Base-by-base conservation (phyloP, 1,140 invertebrate species). In the Anoplophora glabripennis region DNA sequence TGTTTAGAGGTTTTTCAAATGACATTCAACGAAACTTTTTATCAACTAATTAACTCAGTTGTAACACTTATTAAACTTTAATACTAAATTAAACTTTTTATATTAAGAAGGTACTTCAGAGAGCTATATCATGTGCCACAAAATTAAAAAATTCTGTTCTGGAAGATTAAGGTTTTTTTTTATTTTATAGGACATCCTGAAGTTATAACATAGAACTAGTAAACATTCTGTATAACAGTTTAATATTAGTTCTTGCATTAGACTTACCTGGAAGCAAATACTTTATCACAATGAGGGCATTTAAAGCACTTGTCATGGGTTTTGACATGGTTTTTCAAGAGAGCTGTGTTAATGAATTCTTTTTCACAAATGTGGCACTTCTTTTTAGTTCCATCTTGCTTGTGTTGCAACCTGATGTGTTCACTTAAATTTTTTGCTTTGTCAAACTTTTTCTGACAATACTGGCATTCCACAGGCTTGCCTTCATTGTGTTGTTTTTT, bases 371-470 rank as follows among this genome's bases (percentile, higher is more conserved):
- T 64, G 17, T 59, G 47, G 21, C 69, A 71, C 36, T 69, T 64
- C 51, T 69, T 63, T 14, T 65, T 52, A 8, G 59, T 46, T 8
- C 63, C 67, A 34, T 71, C 67, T 12, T 65, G 54, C 11, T 64
- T 71, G 48, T 71, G 69, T 53, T 71, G 69, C 28, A 71, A 53
- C 28, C 69, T 57, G 1, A 71, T 61, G 53, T 71, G 69, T 56
- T 71, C 69, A 33, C 57, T 59, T 10, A 71, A 46, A 53, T 71
- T 71, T 58, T 69, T 71, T 0, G 53, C 34, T 57, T 67, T 69
- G 28, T 67, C 65, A 38, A 67, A 69, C 9, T 36, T 48, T 63
- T 69, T 71, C 9, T 64, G 48, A 46, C 69, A 71, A 52, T 54
- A 54, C 35, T 68, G 33, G 53, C 69, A 71, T 11, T 53, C 47